These are phyloP conservation scores for Dinoponera quadriceps DNA, from an alignment of 1,140 invertebrate genomes.

Conservation along the genomic window DNA sequence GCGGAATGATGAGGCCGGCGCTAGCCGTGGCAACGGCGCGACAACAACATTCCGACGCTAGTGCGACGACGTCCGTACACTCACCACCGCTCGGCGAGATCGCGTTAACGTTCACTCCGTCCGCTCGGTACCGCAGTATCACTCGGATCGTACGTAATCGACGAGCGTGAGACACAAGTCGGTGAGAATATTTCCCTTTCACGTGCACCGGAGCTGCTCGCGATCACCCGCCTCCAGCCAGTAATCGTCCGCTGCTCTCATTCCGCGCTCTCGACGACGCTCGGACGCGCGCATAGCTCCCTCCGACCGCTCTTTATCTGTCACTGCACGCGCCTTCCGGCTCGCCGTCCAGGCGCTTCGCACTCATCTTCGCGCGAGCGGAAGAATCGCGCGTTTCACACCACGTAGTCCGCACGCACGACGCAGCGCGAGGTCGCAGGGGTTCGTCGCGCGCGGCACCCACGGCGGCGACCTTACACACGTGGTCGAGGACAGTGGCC, in stretches of 20 bases:
- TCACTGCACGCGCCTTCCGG: background rate
- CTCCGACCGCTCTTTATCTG: background rate
- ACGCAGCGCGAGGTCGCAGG: conserved; percentile 7
- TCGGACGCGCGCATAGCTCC: conserved; percentile 20
- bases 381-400: background rate
- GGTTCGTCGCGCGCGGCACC: conserved; percentile 12
- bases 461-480: conserved; percentile 47
- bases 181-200: background rate
- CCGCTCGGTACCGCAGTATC: background rate
- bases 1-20: conserved; percentile 81
- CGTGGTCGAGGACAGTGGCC: conserved; percentile 79
- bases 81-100: background rate
- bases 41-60: conserved; percentile 52
- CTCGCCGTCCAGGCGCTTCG: background rate
- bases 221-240: background rate
- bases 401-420: background rate
- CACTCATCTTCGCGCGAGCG: background rate
- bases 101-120: background rate
- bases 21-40: conserved; percentile 72
- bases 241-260: background rate
- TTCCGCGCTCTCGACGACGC: background rate
- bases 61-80: background rate
- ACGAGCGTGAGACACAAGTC: background rate
- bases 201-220: background rate
- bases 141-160: background rate